Evolutionary conservation across 2,888 invertebrate genomes (phyloP), one percentile per base, ranked within the genome.

Genomic region (Lycocerus yunnanus): DNA sequence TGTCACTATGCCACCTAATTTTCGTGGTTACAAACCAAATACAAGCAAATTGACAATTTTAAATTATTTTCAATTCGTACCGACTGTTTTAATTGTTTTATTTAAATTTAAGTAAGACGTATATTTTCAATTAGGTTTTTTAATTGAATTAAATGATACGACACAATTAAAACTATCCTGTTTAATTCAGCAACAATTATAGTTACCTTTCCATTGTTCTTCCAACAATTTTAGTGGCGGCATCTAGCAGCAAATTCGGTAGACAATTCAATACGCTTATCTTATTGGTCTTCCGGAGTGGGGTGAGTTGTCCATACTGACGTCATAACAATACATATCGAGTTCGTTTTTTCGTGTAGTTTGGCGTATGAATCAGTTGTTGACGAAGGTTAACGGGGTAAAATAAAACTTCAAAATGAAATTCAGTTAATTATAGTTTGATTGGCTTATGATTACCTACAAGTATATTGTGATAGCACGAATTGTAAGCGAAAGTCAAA

Each of bases 291-390:
- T 43, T 43, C 43, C 43, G 43, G 43, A n/a, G 43, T 43, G 43
- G 43, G 43, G 43, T n/a, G 43, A 43, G 43, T n/a, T n/a, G n/a
- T 43, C 1, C 43, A 2, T n/a, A 43, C 43, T 43, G 43, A 43
- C 43, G 43, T 43, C 43, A 43, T 43, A n/a, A 27, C n/a, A 9
- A 13, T 43, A 43, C n/a, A 43, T 43, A 43, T 43, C 43, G 43
- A 6, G n/a, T 43, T 43, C 27, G 13, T 13, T 43, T 43, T 43
- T 43, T n/a, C 8, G 16, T 13, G 10, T 24, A 60, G 15, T 63
- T 63, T 18, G 61, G 15, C 8, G 69, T 69, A 63, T 69, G 69
- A 43, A 16, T 69, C 60, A 61, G 69, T 69, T 69, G 59, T 24
- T 69, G 16, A 18, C 8, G 68, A 63, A 63, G 61, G 61, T 63